phyloP scores from a whole-genome alignment of 2,113 vertebrate species.

The Phylloscopus whistleri region DNA sequence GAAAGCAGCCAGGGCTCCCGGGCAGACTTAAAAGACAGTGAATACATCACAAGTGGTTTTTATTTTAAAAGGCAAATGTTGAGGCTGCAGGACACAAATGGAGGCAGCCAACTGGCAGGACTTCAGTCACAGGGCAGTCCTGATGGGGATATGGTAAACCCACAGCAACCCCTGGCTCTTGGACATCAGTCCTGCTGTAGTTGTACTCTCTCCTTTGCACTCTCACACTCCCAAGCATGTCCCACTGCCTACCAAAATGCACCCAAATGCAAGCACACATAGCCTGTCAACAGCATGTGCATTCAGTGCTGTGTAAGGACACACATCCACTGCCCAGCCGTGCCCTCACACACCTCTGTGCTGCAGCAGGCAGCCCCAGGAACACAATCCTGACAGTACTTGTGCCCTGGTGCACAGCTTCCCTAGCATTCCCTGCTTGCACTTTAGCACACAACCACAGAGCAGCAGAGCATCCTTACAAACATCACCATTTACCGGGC shows the following conservation, averaged over 20 bases:
- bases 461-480: background rate
- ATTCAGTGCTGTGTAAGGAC: background rate
- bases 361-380: background rate
- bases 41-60: conserved; percentile 47
- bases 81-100: conserved; percentile 13
- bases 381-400: background rate
- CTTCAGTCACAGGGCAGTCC: conserved; percentile 39
- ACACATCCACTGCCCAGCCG: background rate
- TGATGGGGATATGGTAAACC: conserved; percentile 39
- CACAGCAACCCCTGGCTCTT: background rate
- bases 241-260: background rate
- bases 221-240: background rate
- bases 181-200: background rate
- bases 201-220: background rate
- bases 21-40: conserved; percentile 48
- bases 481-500: accelerated
- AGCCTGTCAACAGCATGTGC: background rate
- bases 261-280: background rate
- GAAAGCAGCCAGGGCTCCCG: conserved; percentile 31
- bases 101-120: conserved; percentile 54
- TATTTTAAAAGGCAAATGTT: conserved; percentile 52
- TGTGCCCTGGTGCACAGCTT: background rate
- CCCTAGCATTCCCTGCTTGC: background rate
- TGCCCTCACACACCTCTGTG: background rate
- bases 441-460: background rate